Evolutionary conservation across 2,113 vertebrate genomes (phyloP), one percentile per base, ranked within the genome.

Genomic region (Agapornis roseicollis): DNA sequence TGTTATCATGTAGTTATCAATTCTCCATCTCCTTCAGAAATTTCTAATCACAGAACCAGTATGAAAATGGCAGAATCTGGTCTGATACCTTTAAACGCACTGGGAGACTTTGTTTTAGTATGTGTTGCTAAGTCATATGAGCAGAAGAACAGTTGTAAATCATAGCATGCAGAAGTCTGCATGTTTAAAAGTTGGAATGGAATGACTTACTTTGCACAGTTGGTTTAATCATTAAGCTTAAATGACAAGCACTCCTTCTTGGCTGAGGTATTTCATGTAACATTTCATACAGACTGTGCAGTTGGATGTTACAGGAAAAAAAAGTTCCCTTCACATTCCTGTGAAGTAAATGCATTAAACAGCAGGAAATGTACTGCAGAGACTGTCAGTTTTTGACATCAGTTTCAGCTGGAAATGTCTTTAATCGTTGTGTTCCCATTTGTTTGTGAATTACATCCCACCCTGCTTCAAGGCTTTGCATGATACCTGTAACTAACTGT

Each of bases 381-480:
- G 78, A 96, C 78, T 85, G 82, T 42, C 74, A 13, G 13, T 27
- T 44, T 96, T 58, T 95, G 85, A 90, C 80, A 71, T 93, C 61
- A 4, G 10, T 96, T 95, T 95, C 70, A 78, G 80, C 78, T 89
- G 88, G 92, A 94, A 95, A 56, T 58, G 93, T 94, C 86, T 47
- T 82, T 82, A 76, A 58, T 89, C 20, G 0, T 42, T 93, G 76
- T 96, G 90, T 97, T 96, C 44, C 92, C 94, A 69, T 97, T 93
- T 98, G 97, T 98, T 95, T 97, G 98, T 97, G 96, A 88, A 66
- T 91, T 92, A 82, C 96, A 92, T 91, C 90, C 96, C 56, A 76
- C 96, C 96, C 96, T 39, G 97, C 96, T 97, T 96, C 70, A 58
- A 95, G 90, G 93, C 93, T 97, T 96, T 98, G 98, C 98, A 98